Evolutionary conservation across 2,113 vertebrate genomes (phyloP).

Genomic region (Chloropsis hardwickii): DNA sequence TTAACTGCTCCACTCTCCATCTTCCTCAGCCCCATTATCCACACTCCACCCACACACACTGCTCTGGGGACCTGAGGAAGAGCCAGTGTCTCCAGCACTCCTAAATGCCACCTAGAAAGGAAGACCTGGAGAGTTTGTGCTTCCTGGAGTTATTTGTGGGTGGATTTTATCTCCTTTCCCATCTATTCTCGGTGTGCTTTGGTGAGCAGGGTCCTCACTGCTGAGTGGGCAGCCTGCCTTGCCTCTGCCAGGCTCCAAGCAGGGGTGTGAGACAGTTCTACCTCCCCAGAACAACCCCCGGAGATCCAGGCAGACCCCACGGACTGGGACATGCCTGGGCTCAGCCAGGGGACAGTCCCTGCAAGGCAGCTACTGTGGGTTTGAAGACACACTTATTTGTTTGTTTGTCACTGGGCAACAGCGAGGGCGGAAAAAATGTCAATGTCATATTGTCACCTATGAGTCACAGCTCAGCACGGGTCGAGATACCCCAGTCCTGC

Average conservation of each 20-base stretch:
- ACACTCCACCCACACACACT: background rate
- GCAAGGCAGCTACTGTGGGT: background rate
- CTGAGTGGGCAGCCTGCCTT: background rate
- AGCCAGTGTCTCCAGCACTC: background rate
- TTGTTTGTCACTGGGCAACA: constrained; percentile 35
- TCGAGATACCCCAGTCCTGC: background rate
- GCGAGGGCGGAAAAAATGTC: constrained; percentile 28
- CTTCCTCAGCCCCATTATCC: background rate
- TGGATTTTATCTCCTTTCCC: background rate
- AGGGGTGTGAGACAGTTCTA: background rate
- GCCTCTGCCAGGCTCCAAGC: background rate
- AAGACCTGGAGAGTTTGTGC: background rate
- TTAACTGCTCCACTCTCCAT: background rate
- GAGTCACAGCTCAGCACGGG: background rate
- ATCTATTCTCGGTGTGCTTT: background rate
- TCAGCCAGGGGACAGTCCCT: background rate
- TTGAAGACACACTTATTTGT: constrained; percentile 26
- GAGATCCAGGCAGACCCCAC: background rate
- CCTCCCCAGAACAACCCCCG: background rate
- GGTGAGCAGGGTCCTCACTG: background rate
- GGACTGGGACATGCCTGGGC: rapidly evolving
- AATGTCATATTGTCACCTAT: constrained; percentile 37
- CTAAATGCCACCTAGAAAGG: background rate
- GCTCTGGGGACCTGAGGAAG: background rate
- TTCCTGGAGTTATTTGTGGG: background rate